These are phyloP conservation scores for Struthio camelus DNA, from an alignment of 2,113 vertebrate genomes.

Conservation along the genomic window DNA sequence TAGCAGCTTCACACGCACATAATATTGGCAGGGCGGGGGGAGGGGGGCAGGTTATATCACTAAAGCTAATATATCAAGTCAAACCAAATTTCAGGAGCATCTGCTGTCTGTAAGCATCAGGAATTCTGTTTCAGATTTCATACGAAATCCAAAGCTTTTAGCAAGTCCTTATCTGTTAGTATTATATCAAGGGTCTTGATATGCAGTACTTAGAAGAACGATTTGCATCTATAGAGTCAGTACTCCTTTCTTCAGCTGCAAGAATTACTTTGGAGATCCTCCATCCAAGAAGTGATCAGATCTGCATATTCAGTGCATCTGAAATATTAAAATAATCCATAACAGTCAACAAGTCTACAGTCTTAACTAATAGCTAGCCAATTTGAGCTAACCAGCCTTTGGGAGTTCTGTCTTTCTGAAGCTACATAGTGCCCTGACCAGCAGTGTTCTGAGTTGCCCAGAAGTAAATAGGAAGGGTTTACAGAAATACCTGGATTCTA, in stretches of 20 bases:
- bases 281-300: neutral
- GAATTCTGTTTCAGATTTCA: neutral
- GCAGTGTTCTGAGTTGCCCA: neutral
- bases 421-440: neutral
- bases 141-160: neutral
- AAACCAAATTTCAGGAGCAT: neutral
- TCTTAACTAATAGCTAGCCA: neutral
- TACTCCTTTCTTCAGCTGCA: neutral
- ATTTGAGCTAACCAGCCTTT: neutral
- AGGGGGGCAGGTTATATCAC: too few species aligned
- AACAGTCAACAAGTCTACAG: neutral
- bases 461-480: neutral
- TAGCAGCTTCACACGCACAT: neutral
- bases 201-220: neutral
- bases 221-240: constrained; percentile 1
- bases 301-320: neutral
- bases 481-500: neutral
- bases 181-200: neutral
- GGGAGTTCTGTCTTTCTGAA: neutral
- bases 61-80: neutral
- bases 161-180: neutral
- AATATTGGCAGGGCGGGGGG: too few species aligned
- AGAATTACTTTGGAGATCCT: neutral
- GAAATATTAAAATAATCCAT: neutral
- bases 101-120: neutral